These are phyloP conservation scores for Diaprepes abbreviatus DNA, from an alignment of 2,888 invertebrate genomes.

Conservation along the genomic window DNA sequence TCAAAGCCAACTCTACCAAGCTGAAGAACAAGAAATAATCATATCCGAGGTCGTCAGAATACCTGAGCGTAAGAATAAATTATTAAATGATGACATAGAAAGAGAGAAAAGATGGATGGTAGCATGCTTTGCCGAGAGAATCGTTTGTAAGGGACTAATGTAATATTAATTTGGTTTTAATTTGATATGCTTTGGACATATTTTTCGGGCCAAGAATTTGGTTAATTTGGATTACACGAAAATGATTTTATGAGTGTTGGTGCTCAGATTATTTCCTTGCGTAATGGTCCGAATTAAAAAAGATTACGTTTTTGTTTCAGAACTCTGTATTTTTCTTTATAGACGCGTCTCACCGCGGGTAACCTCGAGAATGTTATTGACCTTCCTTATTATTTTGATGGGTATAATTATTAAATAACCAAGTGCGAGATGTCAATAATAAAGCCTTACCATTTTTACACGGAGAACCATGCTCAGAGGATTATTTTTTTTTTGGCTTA, in stretches of 20 bases:
- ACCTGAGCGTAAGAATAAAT: conserved; percentile 19
- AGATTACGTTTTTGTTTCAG: conserved; percentile 51
- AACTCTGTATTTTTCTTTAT: conserved; percentile 39
- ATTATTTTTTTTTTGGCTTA: conserved; percentile 27
- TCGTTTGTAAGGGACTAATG: conserved; percentile 52
- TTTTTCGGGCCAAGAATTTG: conserved; percentile 46
- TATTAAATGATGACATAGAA: conserved; percentile 39
- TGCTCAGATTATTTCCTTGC: conserved; percentile 44
- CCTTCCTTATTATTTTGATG: conserved; percentile 43
- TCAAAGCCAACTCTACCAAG: neutral
- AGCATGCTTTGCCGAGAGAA: conserved; percentile 40
- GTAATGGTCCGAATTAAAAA: conserved; percentile 50
- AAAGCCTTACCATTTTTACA: conserved; percentile 32
- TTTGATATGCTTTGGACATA: conserved; percentile 51
- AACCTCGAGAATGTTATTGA: conserved; percentile 45
- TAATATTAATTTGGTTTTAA: conserved; percentile 57
- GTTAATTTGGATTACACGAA: conserved; percentile 51
- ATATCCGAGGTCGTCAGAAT: conserved; percentile 8
- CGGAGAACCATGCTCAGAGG: conserved; percentile 17
- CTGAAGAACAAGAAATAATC: conserved; percentile 14
- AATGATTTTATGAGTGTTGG: conserved; percentile 48
- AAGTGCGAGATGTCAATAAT: conserved; percentile 45
- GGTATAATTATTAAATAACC: conserved; percentile 43
- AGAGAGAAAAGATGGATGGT: conserved; percentile 44
- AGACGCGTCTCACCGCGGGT: conserved; percentile 24